Conservation (phyloP, 2,888 invertebrate genomes). For the Drosophila diplacantha region DNA sequence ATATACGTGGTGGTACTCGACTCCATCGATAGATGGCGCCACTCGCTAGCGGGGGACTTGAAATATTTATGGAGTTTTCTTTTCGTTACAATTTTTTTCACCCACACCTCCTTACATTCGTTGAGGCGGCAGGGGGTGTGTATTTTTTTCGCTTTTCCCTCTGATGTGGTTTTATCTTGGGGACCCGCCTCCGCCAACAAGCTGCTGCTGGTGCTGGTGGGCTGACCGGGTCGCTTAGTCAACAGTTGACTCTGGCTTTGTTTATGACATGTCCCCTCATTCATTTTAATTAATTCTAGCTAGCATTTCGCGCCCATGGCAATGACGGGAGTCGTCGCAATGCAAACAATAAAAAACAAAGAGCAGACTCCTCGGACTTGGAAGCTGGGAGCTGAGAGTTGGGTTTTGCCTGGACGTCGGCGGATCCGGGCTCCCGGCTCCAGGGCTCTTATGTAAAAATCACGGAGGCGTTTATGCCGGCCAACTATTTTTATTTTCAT, state of each 20-base stretch:
- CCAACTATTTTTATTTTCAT: conserved; percentile 72
- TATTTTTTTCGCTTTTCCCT: conserved; percentile 24
- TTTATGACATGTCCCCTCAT: conserved; percentile 74
- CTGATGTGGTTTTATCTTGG: conserved; percentile 68
- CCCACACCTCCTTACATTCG: neutral
- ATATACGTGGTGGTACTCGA: conserved; percentile 26
- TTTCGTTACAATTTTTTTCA: conserved; percentile 65
- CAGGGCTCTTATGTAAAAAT: conserved; percentile 63
- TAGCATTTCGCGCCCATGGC: conserved; percentile 67
- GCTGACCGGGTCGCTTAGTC: conserved; percentile 58
- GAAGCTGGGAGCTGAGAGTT: conserved; percentile 1
- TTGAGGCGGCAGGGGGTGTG: neutral
- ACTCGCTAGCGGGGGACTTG: conserved; percentile 65
- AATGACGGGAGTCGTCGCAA: conserved; percentile 63
- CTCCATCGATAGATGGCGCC: conserved; percentile 71
- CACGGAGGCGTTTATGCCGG: conserved; percentile 68
- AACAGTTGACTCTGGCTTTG: conserved; percentile 69
- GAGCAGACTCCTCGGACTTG: conserved; percentile 23
- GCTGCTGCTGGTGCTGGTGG: conserved; percentile 12
- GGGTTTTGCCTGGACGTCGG: conserved; percentile 17
- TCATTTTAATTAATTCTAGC: conserved; percentile 72
- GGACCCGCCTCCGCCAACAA: conserved; percentile 45
- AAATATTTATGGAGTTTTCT: conserved; percentile 71
- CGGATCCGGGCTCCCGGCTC: conserved; percentile 5
- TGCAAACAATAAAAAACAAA: conserved; percentile 60